Evolutionary conservation across 2,113 vertebrate genomes (phyloP).

Genomic region (Charadrius vociferus): DNA sequence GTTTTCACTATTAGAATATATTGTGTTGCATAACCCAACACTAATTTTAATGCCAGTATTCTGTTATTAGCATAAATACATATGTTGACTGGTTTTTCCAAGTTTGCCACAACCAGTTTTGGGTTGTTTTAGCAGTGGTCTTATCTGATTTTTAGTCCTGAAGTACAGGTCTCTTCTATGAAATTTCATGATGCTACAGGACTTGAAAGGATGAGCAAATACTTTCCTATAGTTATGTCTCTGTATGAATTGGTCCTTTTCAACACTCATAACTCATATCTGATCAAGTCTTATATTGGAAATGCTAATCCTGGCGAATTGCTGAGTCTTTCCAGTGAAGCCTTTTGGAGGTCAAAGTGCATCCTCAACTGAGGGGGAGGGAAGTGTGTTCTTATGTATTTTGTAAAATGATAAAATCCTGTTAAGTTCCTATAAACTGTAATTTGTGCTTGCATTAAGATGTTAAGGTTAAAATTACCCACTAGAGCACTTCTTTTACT

Average conservation of each 20-base stretch:
- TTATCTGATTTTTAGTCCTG: neutral
- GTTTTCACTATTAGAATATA: neutral
- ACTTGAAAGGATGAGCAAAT: neutral
- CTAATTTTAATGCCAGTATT: neutral
- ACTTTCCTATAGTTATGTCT: neutral
- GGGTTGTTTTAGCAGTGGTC: neutral
- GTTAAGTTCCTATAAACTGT: neutral
- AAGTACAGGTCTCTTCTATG: neutral
- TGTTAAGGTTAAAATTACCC: neutral
- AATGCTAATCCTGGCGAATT: neutral
- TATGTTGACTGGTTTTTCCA: neutral
- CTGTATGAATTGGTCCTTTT: neutral
- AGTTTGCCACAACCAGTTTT: neutral
- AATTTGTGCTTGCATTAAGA: neutral
- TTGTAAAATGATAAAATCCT: neutral
- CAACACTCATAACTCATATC: neutral
- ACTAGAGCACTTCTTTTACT: neutral
- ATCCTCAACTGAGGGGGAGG: neutral
- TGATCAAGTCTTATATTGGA: neutral
- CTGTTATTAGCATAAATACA: neutral
- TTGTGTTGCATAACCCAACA: neutral
- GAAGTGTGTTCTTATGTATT: neutral
- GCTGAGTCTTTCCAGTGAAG: neutral
- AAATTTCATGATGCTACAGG: neutral
- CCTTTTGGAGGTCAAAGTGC: neutral